Evolutionary conservation across 2,113 vertebrate species (phyloP), one percentile per base, ranked within the genome.

Genomic region (Siniperca chuatsi): DNA sequence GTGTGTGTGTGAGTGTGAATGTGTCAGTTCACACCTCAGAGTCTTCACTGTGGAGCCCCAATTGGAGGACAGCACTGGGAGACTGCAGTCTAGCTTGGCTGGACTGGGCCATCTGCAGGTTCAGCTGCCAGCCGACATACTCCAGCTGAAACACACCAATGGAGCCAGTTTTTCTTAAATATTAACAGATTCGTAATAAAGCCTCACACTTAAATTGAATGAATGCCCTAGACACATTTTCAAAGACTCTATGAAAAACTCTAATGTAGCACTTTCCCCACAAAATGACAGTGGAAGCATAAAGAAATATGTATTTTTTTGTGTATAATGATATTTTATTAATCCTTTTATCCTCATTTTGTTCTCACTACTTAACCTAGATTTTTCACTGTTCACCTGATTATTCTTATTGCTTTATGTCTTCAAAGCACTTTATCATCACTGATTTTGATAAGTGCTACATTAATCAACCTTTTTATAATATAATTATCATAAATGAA

Each of bases 91-190:
- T 97, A 5, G 97, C 96, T 89, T 97, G 97, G 50, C 93, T 94
- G 44, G 98, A 97, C 73, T 97, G 97, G 62, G 97, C 96, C 98
- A 99, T 98, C 93, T 98, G 97, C 93, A 99, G 97, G 92, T 97
- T 98, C 88, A 99, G 96, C 94, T 98, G 97, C 98, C 98, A 99
- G 83, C 97, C 97, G 18, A 99, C 93, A 2, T 95, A 96, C 86
- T 99, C 98, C 57, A 99, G 96, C 98, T 99, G 90, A 71, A 94
- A 95, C 90, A 93, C 74, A 93, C 54, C 72, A 64, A 74, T 0
- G 0, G 7, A 37, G 57, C 25, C 75, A 48, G 37, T 50, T 5
- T 66, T 33, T 71, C 46, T 55, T 68, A 48, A 50, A 78, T 44
- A 72, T 29, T 8, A 52, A 52, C 6, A 20, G 6, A 64, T 37